Evolutionary conservation across 2,888 invertebrate species (phyloP), one percentile per base, ranked within the genome.

Genomic region (Pegoplata infirma): DNA sequence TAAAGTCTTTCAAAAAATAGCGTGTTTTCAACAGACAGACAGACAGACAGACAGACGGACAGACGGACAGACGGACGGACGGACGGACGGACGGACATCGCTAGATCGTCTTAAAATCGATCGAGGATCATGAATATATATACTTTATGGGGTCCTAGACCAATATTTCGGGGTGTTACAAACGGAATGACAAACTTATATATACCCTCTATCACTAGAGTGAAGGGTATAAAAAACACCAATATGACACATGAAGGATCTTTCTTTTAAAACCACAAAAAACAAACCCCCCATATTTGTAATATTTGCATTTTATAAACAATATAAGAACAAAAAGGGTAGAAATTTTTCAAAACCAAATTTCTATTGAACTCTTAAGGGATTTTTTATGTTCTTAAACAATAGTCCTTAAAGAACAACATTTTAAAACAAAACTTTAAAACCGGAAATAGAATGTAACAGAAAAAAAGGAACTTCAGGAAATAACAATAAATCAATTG

Each of bases 401-500:
- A 63, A 69, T 36, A 23, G 61, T 25, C 7, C 36, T 49, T 40
- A 19, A 49, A 61, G 6, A 14, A n/a, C n/a, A n/a, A n/a, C n/a
- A 14, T 4, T 28, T 55, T 55, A 25, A 16, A 14, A 55, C 10
- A 44, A 17, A 58, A 58, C 16, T 64, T 76, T 71, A 59, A 69
- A 76, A 40, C 58, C 76, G 76, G 69, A 76, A 66, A 69, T 46
- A 58, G 46, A 76, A 58, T 74, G 66, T 59, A 64, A 51, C 63
- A 67, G 25, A 56, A 64, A n/a, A n/a, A 76, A 69, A 58, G 63
- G 63, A 64, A 58, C 63, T 67, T 66, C 53, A 55, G 76, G 76
- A 76, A 61, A 66, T 61, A 67, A 66, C 59, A 66, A 76, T 76
- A 76, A 76, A 76, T 76, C 76, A 76, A 76, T 76, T 76, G 72